phyloP scores from a whole-genome alignment of 1,140 invertebrate species.

The Cheumatopsyche charites region DNA sequence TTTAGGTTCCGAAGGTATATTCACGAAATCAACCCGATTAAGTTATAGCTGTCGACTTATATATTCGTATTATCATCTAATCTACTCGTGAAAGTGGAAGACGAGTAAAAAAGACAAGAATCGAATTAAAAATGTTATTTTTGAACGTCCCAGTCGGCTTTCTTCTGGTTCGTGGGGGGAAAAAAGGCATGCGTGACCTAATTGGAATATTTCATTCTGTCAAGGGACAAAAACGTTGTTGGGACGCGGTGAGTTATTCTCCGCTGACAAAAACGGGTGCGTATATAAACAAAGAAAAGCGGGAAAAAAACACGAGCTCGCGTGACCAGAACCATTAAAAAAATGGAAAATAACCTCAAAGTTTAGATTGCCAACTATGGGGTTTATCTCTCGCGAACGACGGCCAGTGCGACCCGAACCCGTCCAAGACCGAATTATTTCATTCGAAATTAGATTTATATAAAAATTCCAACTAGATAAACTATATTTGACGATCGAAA shows the following conservation, averaged over 20 bases:
- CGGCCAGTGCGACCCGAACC: conserved; percentile 27
- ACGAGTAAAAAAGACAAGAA: too few relatives aligned
- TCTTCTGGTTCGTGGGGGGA: neutral
- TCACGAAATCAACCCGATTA: too few relatives aligned
- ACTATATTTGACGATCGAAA: too few relatives aligned
- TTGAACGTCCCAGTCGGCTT: too few relatives aligned
- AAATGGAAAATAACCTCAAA: conserved; percentile 46
- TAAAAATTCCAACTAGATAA: too few relatives aligned
- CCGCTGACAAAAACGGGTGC: conserved; percentile 38
- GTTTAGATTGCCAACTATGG: conserved; percentile 46
- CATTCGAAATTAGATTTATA: neutral
- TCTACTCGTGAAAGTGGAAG: too few relatives aligned
- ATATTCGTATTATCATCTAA: too few relatives aligned
- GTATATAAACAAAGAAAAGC: conserved; percentile 41
- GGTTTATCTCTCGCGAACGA: conserved; percentile 43
- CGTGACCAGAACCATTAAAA: conserved; percentile 45
- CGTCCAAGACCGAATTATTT: neutral
- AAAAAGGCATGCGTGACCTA: conserved; percentile 35
- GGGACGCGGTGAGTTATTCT: conserved; percentile 31
- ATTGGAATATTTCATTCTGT: conserved; percentile 40
- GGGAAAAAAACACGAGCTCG: conserved; percentile 37
- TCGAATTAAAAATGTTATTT: too few relatives aligned
- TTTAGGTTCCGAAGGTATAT: too few relatives aligned
- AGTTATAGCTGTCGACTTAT: too few relatives aligned
- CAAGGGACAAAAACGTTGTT: conserved; percentile 25